Conservation (phyloP, 2,113 vertebrate species). For the Perca flavescens region DNA sequence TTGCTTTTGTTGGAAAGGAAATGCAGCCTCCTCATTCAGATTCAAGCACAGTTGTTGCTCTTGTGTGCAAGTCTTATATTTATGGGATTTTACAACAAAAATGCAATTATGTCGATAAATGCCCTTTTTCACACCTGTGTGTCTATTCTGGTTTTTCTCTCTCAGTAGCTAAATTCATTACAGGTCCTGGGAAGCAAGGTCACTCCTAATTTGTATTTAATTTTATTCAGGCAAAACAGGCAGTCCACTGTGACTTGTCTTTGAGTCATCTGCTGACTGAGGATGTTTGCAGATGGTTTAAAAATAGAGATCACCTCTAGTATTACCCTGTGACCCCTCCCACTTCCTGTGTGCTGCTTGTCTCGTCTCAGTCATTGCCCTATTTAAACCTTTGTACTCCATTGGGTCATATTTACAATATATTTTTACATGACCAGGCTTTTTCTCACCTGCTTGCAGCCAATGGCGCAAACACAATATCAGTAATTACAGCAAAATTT, state of each 20-base stretch:
- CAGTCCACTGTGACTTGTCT: slow-evolving; percentile 51
- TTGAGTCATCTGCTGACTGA: slow-evolving; percentile 74
- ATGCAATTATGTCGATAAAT: neutral
- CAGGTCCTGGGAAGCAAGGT: slow-evolving; percentile 56
- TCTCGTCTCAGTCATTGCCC: neutral
- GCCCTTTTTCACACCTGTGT: slow-evolving; percentile 7
- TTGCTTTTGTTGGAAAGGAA: neutral
- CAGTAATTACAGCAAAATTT: slow-evolving; percentile 1
- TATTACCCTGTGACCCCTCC: slow-evolving; percentile 59
- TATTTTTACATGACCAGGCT: neutral
- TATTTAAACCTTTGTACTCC: neutral
- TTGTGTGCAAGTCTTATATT: neutral
- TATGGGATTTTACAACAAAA: neutral
- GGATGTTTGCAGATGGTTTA: slow-evolving; percentile 66
- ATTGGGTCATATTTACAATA: slow-evolving; percentile 12
- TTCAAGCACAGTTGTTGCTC: neutral
- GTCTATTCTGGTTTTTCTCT: slow-evolving; percentile 17
- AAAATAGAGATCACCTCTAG: slow-evolving; percentile 75
- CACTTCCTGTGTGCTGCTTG: slow-evolving; percentile 35
- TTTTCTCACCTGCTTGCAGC: neutral
- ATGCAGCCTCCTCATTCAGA: neutral
- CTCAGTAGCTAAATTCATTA: slow-evolving; percentile 24
- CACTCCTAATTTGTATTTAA: slow-evolving; percentile 46
- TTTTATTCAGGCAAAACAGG: slow-evolving; percentile 52
- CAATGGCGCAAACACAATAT: neutral